Percentiles rank a stretch among this genome's conserved stretches.
These are phyloP conservation scores for Falco columbarius DNA, from an alignment of 2,797 vertebrate genomes.

Conservation along the genomic window DNA sequence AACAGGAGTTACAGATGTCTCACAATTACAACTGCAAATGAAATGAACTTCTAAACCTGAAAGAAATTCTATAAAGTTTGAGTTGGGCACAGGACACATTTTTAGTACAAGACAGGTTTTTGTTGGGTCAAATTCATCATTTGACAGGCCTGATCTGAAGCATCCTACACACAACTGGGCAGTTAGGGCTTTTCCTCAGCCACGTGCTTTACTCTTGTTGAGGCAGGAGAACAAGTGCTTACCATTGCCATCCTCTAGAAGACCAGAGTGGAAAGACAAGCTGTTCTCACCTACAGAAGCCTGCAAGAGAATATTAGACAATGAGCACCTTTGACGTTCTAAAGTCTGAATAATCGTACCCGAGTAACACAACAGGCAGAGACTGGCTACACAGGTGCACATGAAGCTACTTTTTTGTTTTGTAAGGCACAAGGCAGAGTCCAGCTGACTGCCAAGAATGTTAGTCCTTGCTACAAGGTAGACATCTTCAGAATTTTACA, in stretches of 20 bases:
- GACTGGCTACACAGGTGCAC: neutral
- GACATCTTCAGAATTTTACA: neutral
- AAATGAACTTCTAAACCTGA: neutral
- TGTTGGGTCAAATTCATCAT: neutral
- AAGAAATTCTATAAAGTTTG: neutral
- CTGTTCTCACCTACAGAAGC: slow-evolving; percentile 67
- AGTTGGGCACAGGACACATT: neutral
- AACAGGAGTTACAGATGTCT: neutral
- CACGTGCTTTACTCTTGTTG: neutral
- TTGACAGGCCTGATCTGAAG: neutral
- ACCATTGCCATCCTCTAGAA: slow-evolving; percentile 68
- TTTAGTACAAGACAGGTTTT: neutral
- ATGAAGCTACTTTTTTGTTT: neutral
- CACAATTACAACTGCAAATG: neutral
- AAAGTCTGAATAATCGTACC: neutral
- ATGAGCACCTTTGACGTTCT: neutral
- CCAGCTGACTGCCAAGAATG: neutral
- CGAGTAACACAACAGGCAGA: neutral
- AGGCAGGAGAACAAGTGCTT: slow-evolving; percentile 21
- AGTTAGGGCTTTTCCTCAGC: neutral
- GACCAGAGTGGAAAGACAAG: neutral
- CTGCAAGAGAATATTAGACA: slow-evolving; percentile 56
- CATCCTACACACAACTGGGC: neutral
- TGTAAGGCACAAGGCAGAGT: neutral
- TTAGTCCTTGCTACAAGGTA: neutral